phyloP scores from a whole-genome alignment of 2,113 vertebrate genomes.

The Pelecanoides urinatrix region DNA sequence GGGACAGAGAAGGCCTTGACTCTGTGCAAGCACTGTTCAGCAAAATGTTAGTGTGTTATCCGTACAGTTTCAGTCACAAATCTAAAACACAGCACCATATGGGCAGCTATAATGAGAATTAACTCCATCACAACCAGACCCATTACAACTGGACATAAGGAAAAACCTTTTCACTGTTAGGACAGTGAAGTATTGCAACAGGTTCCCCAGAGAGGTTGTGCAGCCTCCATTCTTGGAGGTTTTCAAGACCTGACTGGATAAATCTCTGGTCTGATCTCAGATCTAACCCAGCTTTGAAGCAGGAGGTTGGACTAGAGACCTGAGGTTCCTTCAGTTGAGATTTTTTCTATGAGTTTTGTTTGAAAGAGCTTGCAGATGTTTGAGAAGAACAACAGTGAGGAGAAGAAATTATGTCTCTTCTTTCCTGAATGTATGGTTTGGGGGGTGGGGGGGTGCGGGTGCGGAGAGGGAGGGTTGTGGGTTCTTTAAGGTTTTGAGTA shows the following conservation, averaged over 20 bases:
- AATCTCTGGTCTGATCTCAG: background rate
- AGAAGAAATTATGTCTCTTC: background rate
- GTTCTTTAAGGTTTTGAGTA: background rate
- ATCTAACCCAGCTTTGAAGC: background rate
- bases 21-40: background rate
- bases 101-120: background rate
- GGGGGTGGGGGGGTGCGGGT: fast-evolving
- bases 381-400: background rate
- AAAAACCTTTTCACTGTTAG: background rate
- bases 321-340: background rate
- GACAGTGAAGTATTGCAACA: background rate
- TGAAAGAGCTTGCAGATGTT: background rate
- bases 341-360: background rate
- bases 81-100: background rate
- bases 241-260: background rate
- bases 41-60: background rate
- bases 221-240: background rate
- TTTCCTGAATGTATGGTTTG: background rate
- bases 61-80: background rate
- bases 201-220: background rate
- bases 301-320: background rate
- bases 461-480: background rate
- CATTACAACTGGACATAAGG: background rate
- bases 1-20: background rate
- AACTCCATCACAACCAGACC: background rate